Base-by-base conservation (phyloP, 2,888 invertebrate species). In the Aspidiotus rigidus region DNA sequence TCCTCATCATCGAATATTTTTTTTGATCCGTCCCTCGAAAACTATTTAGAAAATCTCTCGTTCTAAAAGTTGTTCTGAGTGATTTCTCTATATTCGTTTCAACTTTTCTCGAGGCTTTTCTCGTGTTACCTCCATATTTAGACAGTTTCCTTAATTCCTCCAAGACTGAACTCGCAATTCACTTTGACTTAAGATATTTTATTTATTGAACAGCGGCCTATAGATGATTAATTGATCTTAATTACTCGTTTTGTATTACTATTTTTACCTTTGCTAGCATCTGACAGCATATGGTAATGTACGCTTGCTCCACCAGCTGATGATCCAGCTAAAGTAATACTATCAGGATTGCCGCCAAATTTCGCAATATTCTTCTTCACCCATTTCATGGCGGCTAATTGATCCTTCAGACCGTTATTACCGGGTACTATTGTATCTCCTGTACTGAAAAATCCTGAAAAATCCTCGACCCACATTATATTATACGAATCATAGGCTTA, bases 381-480 rank as follows among this genome's bases (percentile, higher is more conserved):
- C 64, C 64, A 64, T 55, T 13, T 13, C 40, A 64, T 41, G 16
- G 64, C 64, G 6, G 10, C n/a, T 5, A 56, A 7, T 10, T n/a
- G 53, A 56, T 64, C 64, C 16, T 64, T 64, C 8, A 64, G 41
- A 39, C 64, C 64, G 10, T 39, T 56, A 56, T 64, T 64, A 15
- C 64, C 64, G 6, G 64, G 64, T 17, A 56, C 66, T 11, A 16
- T n/a, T 7, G 53, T 13, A 57, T 56, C 57, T 17, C 28, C 66
- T 17, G 66, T 66, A 41, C 66, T 66, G 17, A 66, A 42, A 44
- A 66, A 66, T 28, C 66, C 66, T 66, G 49, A 49, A 49, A 49
- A 49, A 49, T 49, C 49, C 10, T 49, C 3, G 11, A 2, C 6
- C 49, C 6, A 6, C 49, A 49, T 49, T 11, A 49, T n/a, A 11